phyloP scores from a whole-genome alignment of 2,113 vertebrate species.

The Gavialis gangeticus region DNA sequence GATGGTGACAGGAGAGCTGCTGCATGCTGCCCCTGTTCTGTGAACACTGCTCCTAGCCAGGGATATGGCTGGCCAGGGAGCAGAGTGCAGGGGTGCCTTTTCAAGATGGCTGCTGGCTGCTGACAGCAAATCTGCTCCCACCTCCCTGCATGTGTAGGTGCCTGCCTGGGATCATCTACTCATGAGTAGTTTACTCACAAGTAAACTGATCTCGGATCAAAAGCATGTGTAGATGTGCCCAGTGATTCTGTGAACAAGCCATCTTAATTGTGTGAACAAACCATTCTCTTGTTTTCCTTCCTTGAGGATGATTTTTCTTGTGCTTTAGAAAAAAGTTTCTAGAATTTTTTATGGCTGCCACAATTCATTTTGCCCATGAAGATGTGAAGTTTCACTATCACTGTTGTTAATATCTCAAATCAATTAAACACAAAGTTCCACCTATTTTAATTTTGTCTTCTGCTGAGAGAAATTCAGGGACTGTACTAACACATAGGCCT shows the following conservation, averaged over 20 bases:
- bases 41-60: too few relatives aligned
- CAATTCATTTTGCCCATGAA: constrained; percentile 36
- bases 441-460: not conserved
- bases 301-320: not conserved
- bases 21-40: too few relatives aligned
- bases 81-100: too few relatives aligned
- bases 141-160: too few relatives aligned
- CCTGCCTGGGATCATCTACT: too few relatives aligned
- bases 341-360: not conserved
- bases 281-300: not conserved
- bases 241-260: not conserved
- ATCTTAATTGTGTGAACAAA: not conserved
- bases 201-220: too few relatives aligned
- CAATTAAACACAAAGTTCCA: not conserved
- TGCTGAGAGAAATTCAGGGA: not conserved
- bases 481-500: not conserved
- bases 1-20: too few relatives aligned
- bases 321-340: not conserved
- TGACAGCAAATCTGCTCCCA: too few relatives aligned
- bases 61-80: too few relatives aligned
- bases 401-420: constrained; percentile 18
- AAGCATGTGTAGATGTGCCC: too few relatives aligned
- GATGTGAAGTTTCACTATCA: constrained; percentile 53
- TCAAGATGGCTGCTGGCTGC: too few relatives aligned
- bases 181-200: too few relatives aligned